These are phyloP conservation scores for Lobophora halterata DNA, from an alignment of 2,888 invertebrate species.

Conservation along the genomic window DNA sequence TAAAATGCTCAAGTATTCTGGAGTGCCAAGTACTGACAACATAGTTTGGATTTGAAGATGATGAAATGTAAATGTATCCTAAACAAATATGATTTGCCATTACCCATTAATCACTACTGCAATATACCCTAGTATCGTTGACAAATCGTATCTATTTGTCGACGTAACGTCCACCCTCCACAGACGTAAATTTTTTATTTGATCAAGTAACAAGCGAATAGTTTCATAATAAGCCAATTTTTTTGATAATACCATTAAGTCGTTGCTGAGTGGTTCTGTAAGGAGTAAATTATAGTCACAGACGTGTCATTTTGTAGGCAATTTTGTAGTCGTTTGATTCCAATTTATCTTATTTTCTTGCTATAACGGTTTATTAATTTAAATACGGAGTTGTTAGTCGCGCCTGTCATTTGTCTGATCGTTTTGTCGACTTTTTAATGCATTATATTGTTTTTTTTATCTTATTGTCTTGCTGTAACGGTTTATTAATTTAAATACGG, in stretches of 20 bases:
- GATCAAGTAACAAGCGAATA: slow-evolving; percentile 70
- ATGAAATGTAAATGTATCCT: too few relatives aligned
- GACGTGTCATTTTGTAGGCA: slow-evolving; percentile 68
- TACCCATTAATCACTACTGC: slow-evolving; percentile 9
- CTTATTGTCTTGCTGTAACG: slow-evolving; percentile 55
- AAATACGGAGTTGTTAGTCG: slow-evolving; percentile 28
- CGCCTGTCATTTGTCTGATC: slow-evolving; percentile 33
- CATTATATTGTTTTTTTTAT: slow-evolving; percentile 55
- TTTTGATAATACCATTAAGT: slow-evolving; percentile 56
- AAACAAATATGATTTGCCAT: neutral
- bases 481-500: slow-evolving; percentile 42
- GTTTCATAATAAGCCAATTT: slow-evolving; percentile 78
- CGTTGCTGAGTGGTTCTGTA: slow-evolving; percentile 54
- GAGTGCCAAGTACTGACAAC: too few relatives aligned
- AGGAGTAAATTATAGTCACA: slow-evolving; percentile 62
- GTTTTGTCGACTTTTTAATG: slow-evolving; percentile 29
- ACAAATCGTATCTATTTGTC: slow-evolving; percentile 69
- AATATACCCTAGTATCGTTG: slow-evolving; percentile 39
- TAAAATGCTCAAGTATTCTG: too few relatives aligned
- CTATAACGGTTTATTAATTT: slow-evolving; percentile 48
- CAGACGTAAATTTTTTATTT: slow-evolving; percentile 72
- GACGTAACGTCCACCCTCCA: slow-evolving; percentile 57
- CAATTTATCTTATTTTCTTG: slow-evolving; percentile 67
- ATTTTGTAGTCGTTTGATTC: slow-evolving; percentile 67
- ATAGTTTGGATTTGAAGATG: too few relatives aligned